These are phyloP conservation scores for Formica exsecta DNA, from an alignment of 1,140 invertebrate genomes.

Conservation along the genomic window DNA sequence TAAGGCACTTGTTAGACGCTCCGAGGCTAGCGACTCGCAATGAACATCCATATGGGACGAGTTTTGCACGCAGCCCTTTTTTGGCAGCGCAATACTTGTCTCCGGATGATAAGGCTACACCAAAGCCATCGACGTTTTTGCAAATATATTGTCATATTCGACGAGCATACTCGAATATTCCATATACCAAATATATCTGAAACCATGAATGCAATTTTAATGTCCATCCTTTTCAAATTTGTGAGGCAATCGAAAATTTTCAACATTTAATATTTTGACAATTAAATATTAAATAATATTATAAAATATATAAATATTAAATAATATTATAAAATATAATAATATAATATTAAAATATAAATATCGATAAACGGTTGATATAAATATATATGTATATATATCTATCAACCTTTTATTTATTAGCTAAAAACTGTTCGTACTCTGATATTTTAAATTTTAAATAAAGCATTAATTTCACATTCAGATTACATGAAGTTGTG, in stretches of 20 bases:
- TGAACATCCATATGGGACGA: slow-evolving; percentile 65
- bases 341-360: too few species aligned
- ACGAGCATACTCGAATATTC: not conserved
- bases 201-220: not conserved
- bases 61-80: slow-evolving; percentile 76
- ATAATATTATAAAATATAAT: not conserved
- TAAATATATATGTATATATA: not conserved
- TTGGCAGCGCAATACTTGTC: slow-evolving; percentile 78
- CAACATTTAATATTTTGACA: not conserved
- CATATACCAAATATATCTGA: not conserved
- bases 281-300: not conserved
- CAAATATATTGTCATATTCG: slow-evolving; percentile 13
- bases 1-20: slow-evolving; percentile 81
- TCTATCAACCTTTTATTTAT: not conserved
- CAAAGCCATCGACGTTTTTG: slow-evolving; percentile 5
- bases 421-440: not conserved
- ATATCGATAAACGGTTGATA: too few species aligned
- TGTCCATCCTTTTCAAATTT: not conserved
- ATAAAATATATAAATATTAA: not conserved
- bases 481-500: not conserved
- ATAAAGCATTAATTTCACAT: not conserved
- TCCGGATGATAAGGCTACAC: not conserved
- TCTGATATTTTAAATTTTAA: slow-evolving; percentile 8
- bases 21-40: slow-evolving; percentile 69
- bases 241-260: not conserved